Conservation (phyloP, 2,797 vertebrate genomes). For the Pseudochaenichthys georgianus region DNA sequence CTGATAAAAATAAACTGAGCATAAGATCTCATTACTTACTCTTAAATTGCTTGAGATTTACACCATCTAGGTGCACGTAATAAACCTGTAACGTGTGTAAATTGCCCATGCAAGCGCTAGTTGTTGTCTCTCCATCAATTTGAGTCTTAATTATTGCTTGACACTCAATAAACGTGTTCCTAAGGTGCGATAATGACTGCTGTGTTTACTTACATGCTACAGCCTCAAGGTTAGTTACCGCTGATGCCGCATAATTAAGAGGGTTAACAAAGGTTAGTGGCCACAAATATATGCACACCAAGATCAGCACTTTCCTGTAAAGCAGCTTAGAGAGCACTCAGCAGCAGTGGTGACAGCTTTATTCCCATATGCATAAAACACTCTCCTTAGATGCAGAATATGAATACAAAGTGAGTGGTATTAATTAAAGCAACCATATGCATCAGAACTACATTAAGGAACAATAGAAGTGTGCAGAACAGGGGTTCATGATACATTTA, state of each 20-base stretch:
- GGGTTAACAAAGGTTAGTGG: conserved; percentile 52
- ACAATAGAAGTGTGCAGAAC: conserved; percentile 14
- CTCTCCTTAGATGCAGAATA: conserved; percentile 36
- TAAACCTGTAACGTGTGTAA: not conserved
- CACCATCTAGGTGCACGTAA: not conserved
- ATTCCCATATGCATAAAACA: conserved; percentile 65
- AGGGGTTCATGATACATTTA: conserved; percentile 35
- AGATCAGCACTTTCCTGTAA: conserved; percentile 59
- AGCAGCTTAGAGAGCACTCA: conserved; percentile 49
- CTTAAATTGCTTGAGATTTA: not conserved
- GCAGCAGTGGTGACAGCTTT: conserved; percentile 47
- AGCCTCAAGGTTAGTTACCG: conserved; percentile 45
- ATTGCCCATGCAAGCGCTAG: not conserved
- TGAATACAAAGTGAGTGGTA: conserved; percentile 60
- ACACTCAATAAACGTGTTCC: conserved; percentile 24
- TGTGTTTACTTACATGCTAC: conserved; percentile 34
- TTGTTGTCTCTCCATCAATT: conserved; percentile 10
- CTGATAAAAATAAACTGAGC: too few relatives aligned
- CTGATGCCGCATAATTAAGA: conserved; percentile 44
- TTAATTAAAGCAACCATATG: conserved; percentile 57
- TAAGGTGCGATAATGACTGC: conserved; percentile 26
- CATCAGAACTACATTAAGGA: conserved; percentile 37
- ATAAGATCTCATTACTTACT: not conserved
- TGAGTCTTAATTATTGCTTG: conserved; percentile 18
- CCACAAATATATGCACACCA: conserved; percentile 40